Conservation (phyloP, 2,113 vertebrate species). For the Lutjanus erythropterus region DNA sequence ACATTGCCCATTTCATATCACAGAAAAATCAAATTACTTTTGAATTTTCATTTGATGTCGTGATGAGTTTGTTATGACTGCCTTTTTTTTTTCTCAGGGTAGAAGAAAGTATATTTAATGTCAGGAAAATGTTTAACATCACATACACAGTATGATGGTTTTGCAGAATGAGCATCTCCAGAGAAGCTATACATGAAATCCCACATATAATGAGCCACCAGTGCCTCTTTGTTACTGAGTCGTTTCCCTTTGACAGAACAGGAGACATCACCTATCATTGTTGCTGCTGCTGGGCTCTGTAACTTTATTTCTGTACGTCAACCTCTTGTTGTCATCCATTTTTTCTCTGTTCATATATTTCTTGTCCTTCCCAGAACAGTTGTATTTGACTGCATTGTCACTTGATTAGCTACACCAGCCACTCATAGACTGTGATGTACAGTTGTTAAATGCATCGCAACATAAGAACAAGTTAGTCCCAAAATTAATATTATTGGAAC, state of each 20-base stretch:
- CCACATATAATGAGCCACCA: conserved; percentile 28
- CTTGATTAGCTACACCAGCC: too few species aligned
- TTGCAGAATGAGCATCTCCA: conserved; percentile 7
- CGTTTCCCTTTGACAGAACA: conserved; percentile 14
- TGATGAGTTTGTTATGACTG: conserved; percentile 13
- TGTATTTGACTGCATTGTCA: too few species aligned
- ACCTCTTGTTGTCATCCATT: neutral
- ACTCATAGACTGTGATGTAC: too few species aligned
- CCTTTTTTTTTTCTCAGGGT: neutral
- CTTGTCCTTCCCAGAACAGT: too few species aligned
- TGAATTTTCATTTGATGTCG: conserved; percentile 8
- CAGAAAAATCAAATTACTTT: conserved; percentile 5
- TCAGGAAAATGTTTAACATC: neutral
- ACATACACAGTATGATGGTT: neutral
- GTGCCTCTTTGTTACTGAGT: conserved; percentile 20
- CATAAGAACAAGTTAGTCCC: too few species aligned
- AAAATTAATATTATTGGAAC: too few species aligned
- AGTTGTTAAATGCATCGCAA: too few species aligned
- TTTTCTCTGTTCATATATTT: neutral
- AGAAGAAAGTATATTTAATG: neutral
- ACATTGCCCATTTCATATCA: neutral
- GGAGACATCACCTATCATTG: conserved; percentile 14
- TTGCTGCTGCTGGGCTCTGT: neutral
- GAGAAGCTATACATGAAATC: conserved; percentile 26
- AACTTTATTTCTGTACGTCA: neutral